These are phyloP conservation scores for Epinotia ramella DNA, from an alignment of 2,888 invertebrate species.

Conservation along the genomic window DNA sequence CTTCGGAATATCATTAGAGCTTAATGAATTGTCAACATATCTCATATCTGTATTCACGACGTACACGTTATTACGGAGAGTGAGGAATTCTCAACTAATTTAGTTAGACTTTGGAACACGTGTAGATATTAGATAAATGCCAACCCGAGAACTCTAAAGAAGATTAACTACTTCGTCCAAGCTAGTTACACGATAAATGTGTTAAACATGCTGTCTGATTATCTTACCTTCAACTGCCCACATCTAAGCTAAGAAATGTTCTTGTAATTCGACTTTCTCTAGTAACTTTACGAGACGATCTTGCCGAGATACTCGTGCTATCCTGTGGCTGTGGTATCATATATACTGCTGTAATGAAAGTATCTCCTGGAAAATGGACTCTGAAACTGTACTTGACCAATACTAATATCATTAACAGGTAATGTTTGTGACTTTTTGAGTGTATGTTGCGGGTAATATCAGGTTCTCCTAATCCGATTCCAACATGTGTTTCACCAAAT, in stretches of 20 bases:
- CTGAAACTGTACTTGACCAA: not conserved
- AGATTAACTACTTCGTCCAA: not conserved
- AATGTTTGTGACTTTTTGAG: too few relatives aligned
- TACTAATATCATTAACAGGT: not conserved
- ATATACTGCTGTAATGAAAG: not conserved
- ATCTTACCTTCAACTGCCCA: too few relatives aligned
- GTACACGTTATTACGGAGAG: conserved; percentile 4
- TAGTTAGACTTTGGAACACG: not conserved
- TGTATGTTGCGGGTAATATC: too few relatives aligned
- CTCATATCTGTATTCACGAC: conserved; percentile 18
- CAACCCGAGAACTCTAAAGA: not conserved
- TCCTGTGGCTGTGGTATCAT: not conserved
- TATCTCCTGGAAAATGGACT: not conserved
- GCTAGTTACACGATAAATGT: not conserved
- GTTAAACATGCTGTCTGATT: too few relatives aligned
- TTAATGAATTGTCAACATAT: conserved; percentile 36
- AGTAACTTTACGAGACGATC: not conserved
- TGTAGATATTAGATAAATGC: not conserved
- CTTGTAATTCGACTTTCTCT: conserved; percentile 1
- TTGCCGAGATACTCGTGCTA: not conserved
- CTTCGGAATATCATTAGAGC: conserved; percentile 29
- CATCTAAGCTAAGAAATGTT: not conserved
- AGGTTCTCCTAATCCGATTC: too few relatives aligned
- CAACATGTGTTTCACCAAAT: too few relatives aligned
- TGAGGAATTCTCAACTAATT: conserved; percentile 17